Percentiles rank a stretch among this genome's conserved stretches.
Conservation (phyloP, 2,797 vertebrate genomes). For the Acropternis orthonyx region DNA sequence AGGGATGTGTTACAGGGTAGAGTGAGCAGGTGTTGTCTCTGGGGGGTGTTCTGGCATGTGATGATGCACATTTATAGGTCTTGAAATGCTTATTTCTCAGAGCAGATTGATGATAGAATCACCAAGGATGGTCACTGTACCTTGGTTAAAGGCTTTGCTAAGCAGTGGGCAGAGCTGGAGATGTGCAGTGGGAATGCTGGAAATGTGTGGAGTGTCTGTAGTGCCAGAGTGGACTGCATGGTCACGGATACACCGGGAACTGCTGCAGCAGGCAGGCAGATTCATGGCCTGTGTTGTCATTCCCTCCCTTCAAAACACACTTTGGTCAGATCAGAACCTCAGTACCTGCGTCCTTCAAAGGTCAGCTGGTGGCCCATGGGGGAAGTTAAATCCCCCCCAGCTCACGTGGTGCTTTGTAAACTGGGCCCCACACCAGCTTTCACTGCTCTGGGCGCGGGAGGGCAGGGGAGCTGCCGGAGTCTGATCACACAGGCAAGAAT, state of each 20-base stretch:
- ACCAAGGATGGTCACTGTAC: background rate
- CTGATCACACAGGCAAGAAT: background rate
- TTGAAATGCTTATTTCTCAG: background rate
- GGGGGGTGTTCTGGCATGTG: background rate
- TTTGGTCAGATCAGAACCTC: background rate
- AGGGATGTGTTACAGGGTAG: background rate
- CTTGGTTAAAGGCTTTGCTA: background rate
- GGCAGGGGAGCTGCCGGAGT: background rate
- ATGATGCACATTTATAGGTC: background rate
- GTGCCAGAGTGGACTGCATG: background rate
- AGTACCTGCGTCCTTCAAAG: background rate
- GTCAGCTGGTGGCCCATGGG: background rate
- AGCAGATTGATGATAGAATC: background rate
- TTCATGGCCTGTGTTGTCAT: background rate
- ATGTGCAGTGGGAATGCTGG: background rate
- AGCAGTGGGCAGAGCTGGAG: background rate
- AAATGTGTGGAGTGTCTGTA: background rate
- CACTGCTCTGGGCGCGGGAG: background rate
- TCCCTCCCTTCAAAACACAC: background rate
- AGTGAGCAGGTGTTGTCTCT: accelerated
- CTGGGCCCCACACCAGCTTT: background rate
- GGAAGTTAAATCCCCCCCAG: background rate
- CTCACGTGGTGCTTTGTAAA: background rate
- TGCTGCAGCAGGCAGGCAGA: background rate
- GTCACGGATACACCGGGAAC: accelerated